A percentile compares a stretch with the other conserved stretches of the same genome.
Evolutionary conservation across 1,140 invertebrate genomes (phyloP).

Genomic region (Drosophila navojoa): DNA sequence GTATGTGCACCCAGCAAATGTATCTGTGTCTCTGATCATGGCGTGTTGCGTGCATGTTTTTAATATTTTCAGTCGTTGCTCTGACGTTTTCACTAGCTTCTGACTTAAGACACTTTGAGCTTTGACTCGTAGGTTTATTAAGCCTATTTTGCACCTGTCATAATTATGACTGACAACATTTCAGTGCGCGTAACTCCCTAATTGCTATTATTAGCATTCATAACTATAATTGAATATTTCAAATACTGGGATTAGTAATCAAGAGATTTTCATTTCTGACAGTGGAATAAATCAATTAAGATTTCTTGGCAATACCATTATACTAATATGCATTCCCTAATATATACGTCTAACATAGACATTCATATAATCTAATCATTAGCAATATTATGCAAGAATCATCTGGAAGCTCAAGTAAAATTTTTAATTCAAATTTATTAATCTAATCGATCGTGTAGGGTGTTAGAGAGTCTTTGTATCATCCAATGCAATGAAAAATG

Average conservation of each 20-base stretch:
- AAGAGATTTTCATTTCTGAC: background rate
- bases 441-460: too few relatives aligned
- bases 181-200: conserved; percentile 8
- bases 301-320: too few relatives aligned
- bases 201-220: conserved; percentile 17
- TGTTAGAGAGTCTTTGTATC: too few relatives aligned
- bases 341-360: too few relatives aligned
- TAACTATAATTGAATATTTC: background rate
- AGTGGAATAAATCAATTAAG: background rate
- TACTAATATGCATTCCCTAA: too few relatives aligned
- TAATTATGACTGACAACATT: conserved; percentile 23
- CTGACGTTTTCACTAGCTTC: conserved; percentile 16
- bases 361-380: too few relatives aligned
- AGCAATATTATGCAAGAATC: too few relatives aligned
- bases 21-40: conserved; percentile 18
- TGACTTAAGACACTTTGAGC: conserved; percentile 38
- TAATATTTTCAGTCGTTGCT: conserved; percentile 8
- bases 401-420: too few relatives aligned
- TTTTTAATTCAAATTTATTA: too few relatives aligned
- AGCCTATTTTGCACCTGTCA: conserved; percentile 20
- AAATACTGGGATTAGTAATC: background rate
- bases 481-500: too few relatives aligned
- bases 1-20: conserved; percentile 10
- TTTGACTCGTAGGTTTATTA: conserved; percentile 11
- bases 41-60: conserved; percentile 44